Base-by-base conservation (phyloP, 2,888 invertebrate species). In the Leptopterna dolabrata region DNA sequence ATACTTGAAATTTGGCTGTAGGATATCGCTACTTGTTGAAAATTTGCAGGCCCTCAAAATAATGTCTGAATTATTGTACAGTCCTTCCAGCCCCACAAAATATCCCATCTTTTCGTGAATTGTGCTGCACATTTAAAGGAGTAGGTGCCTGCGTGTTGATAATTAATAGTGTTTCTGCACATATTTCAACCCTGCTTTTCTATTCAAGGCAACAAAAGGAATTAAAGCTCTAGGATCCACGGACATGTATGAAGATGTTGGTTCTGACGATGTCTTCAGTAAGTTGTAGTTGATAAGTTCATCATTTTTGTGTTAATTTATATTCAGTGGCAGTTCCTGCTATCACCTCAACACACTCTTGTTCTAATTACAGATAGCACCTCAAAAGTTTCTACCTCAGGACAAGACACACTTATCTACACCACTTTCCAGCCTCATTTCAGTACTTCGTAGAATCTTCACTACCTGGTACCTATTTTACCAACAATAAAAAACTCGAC, bases 121-220 rank as follows among this genome's bases (percentile, higher is more conserved):
- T n/a, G n/a, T n/a, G n/a, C n/a, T n/a, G n/a, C n/a, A n/a, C n/a
- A n/a, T n/a, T n/a, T n/a, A n/a, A n/a, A n/a, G n/a, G n/a, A n/a
- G n/a, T n/a, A n/a, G n/a, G n/a, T n/a, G n/a, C n/a, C n/a, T n/a
- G n/a, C n/a, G n/a, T n/a, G n/a, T n/a, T n/a, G n/a, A n/a, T n/a
- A n/a, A n/a, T n/a, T n/a, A n/a, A n/a, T n/a, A n/a, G n/a, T n/a
- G n/a, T n/a, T n/a, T n/a, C n/a, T 55, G 24, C 55, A 19, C 9
- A 19, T 55, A 19, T 55, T 55, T 73, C 1, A 27, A 29, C 16
- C 29, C 24, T 6, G 9, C 19, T 24, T 63, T 24, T 63, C 63
- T 63, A 13, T 92, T 92, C 88, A 90, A 93, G 93, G 93, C 93
- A 9, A 93, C 93, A 55, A 94, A 94, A 91, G 93, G 93, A 85